Conservation (phyloP, 1,140 invertebrate genomes). For the Neodiprion virginianus region DNA sequence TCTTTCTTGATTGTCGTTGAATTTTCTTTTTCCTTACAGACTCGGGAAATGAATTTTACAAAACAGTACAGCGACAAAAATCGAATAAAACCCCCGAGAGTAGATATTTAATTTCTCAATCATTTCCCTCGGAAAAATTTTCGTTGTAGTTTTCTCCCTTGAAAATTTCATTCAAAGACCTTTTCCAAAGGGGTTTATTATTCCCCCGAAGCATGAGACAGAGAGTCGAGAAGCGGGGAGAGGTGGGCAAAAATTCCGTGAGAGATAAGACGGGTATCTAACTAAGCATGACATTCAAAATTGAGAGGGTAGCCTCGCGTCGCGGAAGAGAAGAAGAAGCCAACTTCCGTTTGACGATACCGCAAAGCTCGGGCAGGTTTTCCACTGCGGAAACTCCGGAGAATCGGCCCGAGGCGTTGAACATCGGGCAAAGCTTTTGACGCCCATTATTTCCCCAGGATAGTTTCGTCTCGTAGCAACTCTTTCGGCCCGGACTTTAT, state of each 20-base stretch:
- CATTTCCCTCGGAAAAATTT: background rate
- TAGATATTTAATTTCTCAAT: too few relatives aligned
- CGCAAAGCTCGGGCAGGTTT: background rate
- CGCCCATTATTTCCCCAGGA: background rate
- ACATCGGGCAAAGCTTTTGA: background rate
- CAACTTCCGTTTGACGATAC: slow-evolving; percentile 5
- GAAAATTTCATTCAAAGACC: background rate
- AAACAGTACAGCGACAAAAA: too few relatives aligned
- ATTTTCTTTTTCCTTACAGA: too few relatives aligned
- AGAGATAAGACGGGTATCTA: background rate
- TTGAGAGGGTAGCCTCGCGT: background rate
- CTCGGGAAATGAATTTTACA: too few relatives aligned
- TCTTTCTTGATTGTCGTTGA: too few relatives aligned
- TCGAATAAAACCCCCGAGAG: too few relatives aligned
- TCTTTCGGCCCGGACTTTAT: too few relatives aligned
- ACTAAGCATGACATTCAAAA: background rate
- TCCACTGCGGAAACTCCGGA: too few relatives aligned
- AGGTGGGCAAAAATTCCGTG: background rate
- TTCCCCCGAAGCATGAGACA: background rate
- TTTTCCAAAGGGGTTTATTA: background rate
- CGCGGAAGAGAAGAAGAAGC: background rate
- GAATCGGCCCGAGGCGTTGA: background rate
- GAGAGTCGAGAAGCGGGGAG: background rate
- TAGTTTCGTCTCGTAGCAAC: background rate
- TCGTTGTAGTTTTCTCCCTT: background rate